A percentile compares a stretch with the other conserved stretches of the same genome.
phyloP scores from a whole-genome alignment of 2,113 vertebrate species.

The Nothobranchius furzeri region DNA sequence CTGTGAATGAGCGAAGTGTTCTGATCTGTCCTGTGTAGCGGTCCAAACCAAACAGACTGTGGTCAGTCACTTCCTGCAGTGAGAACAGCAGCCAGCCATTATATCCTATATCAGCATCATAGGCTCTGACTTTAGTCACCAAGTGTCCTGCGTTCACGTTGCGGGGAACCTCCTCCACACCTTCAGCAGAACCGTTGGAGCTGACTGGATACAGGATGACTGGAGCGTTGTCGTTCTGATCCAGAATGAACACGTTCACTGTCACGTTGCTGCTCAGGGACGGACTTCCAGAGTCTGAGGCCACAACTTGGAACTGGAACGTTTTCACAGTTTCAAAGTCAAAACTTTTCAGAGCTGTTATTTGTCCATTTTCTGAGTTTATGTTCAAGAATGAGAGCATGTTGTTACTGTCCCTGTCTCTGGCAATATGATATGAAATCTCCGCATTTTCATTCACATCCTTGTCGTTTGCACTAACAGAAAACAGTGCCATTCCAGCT shows the following conservation, averaged over 20 bases:
- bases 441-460: slow-evolving; percentile 65
- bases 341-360: slow-evolving; percentile 52
- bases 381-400: slow-evolving; percentile 61
- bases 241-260: slow-evolving; percentile 63
- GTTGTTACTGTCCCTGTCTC: slow-evolving; percentile 20
- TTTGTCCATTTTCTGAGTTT: slow-evolving; percentile 63
- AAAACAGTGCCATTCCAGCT: slow-evolving; percentile 53
- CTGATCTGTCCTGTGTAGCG: slow-evolving; percentile 9
- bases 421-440: slow-evolving; percentile 56
- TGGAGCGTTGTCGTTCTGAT: slow-evolving; percentile 69
- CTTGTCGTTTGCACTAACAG: slow-evolving; percentile 62
- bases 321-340: slow-evolving; percentile 68
- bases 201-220: slow-evolving; percentile 67
- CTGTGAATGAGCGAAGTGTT: slow-evolving; percentile 32
- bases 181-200: slow-evolving; percentile 63
- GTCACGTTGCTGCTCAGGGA: slow-evolving; percentile 41
- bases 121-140: slow-evolving; percentile 69
- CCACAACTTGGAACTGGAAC: slow-evolving; percentile 62
- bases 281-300: slow-evolving; percentile 58
- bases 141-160: slow-evolving; percentile 62
- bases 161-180: slow-evolving; percentile 59
- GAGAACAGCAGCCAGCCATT: slow-evolving; percentile 20
- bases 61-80: background rate
- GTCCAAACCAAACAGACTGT: slow-evolving; percentile 27
- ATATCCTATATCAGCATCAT: slow-evolving; percentile 70